Percentiles rank a stretch among this genome's conserved stretches.
Evolutionary conservation across 1,140 invertebrate genomes (phyloP).

Genomic region (Ganaspis sp.): DNA sequence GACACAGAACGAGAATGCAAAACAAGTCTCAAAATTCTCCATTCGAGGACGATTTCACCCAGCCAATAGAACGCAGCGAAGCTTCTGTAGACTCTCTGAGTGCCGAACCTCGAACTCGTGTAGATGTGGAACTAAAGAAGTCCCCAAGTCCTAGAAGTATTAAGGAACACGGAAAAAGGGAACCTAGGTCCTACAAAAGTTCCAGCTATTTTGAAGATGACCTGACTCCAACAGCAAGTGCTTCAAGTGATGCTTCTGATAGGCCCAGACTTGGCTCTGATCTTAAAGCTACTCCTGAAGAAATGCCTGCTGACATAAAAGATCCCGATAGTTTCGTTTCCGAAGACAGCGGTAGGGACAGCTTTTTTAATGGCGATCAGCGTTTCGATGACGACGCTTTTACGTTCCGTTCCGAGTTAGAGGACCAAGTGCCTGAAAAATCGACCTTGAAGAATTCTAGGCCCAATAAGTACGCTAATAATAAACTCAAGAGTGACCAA

Average conservation of each 20-base stretch:
- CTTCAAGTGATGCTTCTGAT: constrained; percentile 67
- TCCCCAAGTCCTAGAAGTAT: constrained; percentile 65
- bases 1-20: constrained; percentile 66
- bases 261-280: constrained; percentile 62
- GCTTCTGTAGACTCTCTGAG: constrained; percentile 56
- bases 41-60: constrained; percentile 84
- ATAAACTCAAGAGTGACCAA: constrained; percentile 66
- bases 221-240: constrained; percentile 78
- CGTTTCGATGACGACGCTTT: constrained; percentile 72
- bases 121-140: constrained; percentile 63
- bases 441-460: constrained; percentile 68
- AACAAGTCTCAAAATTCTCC: constrained; percentile 77
- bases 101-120: constrained; percentile 61
- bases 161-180: constrained; percentile 61
- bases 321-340: constrained; percentile 55
- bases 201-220: constrained; percentile 84
- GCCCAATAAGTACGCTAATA: constrained; percentile 66
- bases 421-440: constrained; percentile 68
- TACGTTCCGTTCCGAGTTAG: constrained; percentile 70
- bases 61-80: constrained; percentile 68
- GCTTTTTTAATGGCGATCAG: constrained; percentile 70
- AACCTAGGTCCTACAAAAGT: constrained; percentile 62
- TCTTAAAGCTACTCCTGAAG: constrained; percentile 68
- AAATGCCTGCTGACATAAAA: constrained; percentile 54
- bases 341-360: constrained; percentile 64